Evolutionary conservation across 2,888 invertebrate genomes (phyloP).

Genomic region (Temnothorax rugatulus): DNA sequence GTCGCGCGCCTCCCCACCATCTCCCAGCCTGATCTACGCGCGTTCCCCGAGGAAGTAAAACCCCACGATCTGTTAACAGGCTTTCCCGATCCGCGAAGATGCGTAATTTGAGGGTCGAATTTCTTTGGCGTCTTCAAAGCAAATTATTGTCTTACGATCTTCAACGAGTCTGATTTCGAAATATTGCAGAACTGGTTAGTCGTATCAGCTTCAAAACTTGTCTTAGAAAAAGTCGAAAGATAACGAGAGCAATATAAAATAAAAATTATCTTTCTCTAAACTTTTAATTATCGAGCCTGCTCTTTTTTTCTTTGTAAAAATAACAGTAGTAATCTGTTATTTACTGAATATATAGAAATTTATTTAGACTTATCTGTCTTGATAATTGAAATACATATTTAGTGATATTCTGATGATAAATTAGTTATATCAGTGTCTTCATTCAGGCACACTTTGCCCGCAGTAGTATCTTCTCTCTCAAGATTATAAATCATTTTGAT

Average conservation of each 20-base stretch:
- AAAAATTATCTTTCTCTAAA: neutral
- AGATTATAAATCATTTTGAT: conserved; percentile 51
- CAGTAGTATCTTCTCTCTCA: neutral
- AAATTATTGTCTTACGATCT: neutral
- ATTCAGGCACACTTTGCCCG: neutral
- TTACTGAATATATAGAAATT: neutral
- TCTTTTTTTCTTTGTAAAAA: neutral
- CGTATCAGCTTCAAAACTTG: neutral
- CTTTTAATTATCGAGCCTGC: neutral
- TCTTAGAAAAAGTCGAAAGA: neutral
- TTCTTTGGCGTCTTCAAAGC: neutral
- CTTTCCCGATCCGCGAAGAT: conserved; percentile 9
- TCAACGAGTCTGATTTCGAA: neutral
- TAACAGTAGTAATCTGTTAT: neutral
- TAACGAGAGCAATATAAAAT: neutral
- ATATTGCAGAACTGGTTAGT: neutral
- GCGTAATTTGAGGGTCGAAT: neutral
- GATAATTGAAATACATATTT: neutral
- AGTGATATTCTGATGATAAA: neutral
- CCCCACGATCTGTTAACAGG: neutral
- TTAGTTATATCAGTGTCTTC: neutral
- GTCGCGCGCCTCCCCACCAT: conserved; percentile 43
- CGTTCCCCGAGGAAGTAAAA: conserved; percentile 26
- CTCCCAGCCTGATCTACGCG: conserved; percentile 57
- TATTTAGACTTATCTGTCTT: neutral